phyloP scores from a whole-genome alignment of 2,888 invertebrate species.

The Rhaphigaster nebulosa region DNA sequence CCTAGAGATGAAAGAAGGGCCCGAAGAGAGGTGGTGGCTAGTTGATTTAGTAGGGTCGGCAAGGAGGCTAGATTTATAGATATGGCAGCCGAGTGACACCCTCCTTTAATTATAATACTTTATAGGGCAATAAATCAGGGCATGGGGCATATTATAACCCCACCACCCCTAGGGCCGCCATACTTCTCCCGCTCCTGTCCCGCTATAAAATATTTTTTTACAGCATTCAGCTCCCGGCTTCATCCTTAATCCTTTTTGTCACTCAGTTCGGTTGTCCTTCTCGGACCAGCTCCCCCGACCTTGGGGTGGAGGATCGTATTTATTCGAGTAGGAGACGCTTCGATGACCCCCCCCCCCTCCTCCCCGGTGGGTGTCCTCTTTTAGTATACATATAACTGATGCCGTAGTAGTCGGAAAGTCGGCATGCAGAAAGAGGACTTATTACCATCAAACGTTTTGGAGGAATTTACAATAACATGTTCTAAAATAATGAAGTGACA shows the following conservation, averaged over 20 bases:
- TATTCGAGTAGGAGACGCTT: not conserved
- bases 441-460: not conserved
- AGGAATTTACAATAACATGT: not conserved
- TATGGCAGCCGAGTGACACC: constrained; percentile 70
- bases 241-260: constrained; percentile 48
- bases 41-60: constrained; percentile 56
- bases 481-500: too few relatives aligned
- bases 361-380: not conserved
- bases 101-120: constrained; percentile 85
- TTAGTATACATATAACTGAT: not conserved
- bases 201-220: constrained; percentile 46
- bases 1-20: constrained; percentile 50
- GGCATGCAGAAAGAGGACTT: not conserved
- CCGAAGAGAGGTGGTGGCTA: constrained; percentile 57
- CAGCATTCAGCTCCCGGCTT: constrained; percentile 31
- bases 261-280: constrained; percentile 37
- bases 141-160: constrained; percentile 66
- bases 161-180: constrained; percentile 50
- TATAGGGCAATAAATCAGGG: constrained; percentile 83
- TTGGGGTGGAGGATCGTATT: constrained; percentile 1
- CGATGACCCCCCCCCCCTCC: not conserved
- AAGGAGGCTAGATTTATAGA: constrained; percentile 65
- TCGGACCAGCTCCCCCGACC: constrained; percentile 34
- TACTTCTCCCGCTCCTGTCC: constrained; percentile 40
- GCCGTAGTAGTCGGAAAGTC: not conserved